Evolutionary conservation across 2,888 invertebrate genomes (phyloP).

Genomic region (Monochamus alternatus): DNA sequence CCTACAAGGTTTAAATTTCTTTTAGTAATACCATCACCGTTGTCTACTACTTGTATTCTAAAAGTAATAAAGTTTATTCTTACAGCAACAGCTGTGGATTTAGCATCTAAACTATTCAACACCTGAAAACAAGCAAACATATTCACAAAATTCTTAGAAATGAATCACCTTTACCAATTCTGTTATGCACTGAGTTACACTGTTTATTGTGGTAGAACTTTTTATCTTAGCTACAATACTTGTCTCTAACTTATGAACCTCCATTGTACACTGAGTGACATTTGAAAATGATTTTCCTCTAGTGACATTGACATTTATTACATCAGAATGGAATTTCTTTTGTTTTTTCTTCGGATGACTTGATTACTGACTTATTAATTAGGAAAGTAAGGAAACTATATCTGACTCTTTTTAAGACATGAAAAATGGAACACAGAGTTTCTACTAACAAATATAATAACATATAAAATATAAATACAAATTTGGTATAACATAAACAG

Average conservation of each 20-base stretch:
- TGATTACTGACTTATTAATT: no score
- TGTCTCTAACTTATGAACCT: slow-evolving; percentile 61
- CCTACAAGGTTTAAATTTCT: slow-evolving; percentile 76
- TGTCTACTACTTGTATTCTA: slow-evolving; percentile 84
- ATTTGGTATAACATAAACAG: neutral
- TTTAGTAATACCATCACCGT: slow-evolving; percentile 79
- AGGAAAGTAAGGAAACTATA: no score
- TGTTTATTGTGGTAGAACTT: slow-evolving; percentile 75
- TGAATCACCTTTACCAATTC: slow-evolving; percentile 74
- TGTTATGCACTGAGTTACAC: slow-evolving; percentile 75
- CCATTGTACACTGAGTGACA: slow-evolving; percentile 57
- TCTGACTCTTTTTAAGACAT: no score
- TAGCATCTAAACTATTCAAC: slow-evolving; percentile 81
- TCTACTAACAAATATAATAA: no score
- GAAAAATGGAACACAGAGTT: no score
- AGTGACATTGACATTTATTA: no score
- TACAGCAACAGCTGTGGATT: slow-evolving; percentile 80
- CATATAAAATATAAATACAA: neutral
- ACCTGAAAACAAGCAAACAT: slow-evolving; percentile 70
- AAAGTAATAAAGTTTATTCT: slow-evolving; percentile 76
- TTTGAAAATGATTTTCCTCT: neutral
- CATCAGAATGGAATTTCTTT: no score
- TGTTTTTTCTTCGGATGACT: no score
- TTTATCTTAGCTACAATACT: slow-evolving; percentile 74
- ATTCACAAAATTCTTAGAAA: neutral